Evolutionary conservation across 2,113 vertebrate species (phyloP), one percentile per base, ranked within the genome.

Genomic region (Globicephala melas): DNA sequence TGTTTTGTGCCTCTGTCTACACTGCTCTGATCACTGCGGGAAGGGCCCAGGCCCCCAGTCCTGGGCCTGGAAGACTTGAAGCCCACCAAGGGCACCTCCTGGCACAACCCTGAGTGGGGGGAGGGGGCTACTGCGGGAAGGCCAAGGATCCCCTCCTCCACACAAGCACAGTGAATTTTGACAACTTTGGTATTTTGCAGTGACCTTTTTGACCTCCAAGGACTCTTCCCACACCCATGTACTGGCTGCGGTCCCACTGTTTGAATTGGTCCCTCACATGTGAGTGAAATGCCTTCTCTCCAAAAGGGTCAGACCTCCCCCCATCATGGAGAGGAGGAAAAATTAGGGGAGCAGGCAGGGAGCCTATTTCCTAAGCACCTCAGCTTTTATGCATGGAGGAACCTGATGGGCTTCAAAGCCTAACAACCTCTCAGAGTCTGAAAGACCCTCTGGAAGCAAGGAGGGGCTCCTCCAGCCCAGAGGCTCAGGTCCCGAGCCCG

Each of bases 21-120:
- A 44, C 15, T 44, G 50, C 9, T 26, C 38, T 17, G 55, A 6
- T 81, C 28, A 1, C 36, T 21, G 12, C 1, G 2, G 41, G 25
- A 70, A 33, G 26, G 33, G 11, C 2, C 11, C 0, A 18, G 41
- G 53, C 25, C 15, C 44, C 18, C 2, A 25, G 71, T 53, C 36
- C 25, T 9, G 28, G 25, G 17, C 21, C 41, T 31, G 18, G 5
- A 8, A 2, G 12, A 74, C 33, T 8, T 20, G 15, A 33, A 60
- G 58, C n/a, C 77, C 8, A 12, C 79, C 5, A 3, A 68, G 20
- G 25, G 13, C 36, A 44, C 31, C 10, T 38, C 26, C 0, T 17
- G 8, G 31, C 9, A 23, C 6, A 5, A 8, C 17, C 14, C 41
- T n/a, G 25, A 81, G 20, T 10, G 1, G 20, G 6, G 1, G 6